phyloP scores from a whole-genome alignment of 2,113 vertebrate species.

The Sciurus niger region DNA sequence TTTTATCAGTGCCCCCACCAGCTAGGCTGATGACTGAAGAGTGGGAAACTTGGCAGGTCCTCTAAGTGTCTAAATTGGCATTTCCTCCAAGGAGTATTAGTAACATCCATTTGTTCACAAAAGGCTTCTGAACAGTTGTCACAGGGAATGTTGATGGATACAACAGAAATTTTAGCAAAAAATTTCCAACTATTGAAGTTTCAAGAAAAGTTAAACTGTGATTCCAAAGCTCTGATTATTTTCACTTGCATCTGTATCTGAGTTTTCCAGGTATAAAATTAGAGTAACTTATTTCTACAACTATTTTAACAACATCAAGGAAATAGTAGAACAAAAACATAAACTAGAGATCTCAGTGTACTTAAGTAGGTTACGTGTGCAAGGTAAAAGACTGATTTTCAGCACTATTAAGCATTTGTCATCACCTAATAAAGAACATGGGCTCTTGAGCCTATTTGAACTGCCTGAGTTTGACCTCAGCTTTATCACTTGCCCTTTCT shows the following conservation, averaged over 20 bases:
- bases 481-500: background rate
- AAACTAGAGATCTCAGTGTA: background rate
- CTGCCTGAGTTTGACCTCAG: background rate
- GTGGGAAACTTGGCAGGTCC: background rate
- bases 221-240: background rate
- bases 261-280: background rate
- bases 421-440: background rate
- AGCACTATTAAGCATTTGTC: background rate
- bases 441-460: background rate
- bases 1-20: fast-evolving
- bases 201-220: background rate
- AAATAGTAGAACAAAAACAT: background rate
- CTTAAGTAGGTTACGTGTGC: background rate
- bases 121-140: background rate
- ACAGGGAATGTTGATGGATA: background rate
- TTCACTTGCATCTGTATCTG: background rate
- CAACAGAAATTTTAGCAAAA: background rate
- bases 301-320: background rate
- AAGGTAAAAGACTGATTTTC: background rate
- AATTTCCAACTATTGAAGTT: background rate
- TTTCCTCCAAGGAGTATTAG: background rate
- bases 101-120: background rate
- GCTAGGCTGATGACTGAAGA: background rate
- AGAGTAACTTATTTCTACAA: background rate
- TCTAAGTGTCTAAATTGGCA: background rate